These are phyloP conservation scores for Apotomis capreana DNA, from an alignment of 2,888 invertebrate species.

Conservation along the genomic window DNA sequence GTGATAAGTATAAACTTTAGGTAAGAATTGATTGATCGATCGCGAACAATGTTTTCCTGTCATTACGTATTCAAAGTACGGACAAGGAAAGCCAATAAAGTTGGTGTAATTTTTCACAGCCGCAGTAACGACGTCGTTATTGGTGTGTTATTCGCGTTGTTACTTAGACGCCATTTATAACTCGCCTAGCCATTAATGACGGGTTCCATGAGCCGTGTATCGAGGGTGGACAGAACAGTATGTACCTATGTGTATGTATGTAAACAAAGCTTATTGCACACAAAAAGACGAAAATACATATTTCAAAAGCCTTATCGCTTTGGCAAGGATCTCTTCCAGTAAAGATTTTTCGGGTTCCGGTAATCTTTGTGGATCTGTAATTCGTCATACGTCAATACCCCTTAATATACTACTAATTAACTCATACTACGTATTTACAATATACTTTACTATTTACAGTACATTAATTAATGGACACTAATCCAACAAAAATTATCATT, in stretches of 20 bases:
- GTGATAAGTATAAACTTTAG: conserved; percentile 41
- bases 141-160: conserved; percentile 44
- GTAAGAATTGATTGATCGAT: conserved; percentile 50
- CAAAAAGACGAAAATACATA: too few species aligned
- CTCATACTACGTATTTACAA: too few species aligned
- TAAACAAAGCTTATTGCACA: too few species aligned
- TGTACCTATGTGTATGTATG: too few species aligned
- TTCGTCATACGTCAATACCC: not conserved
- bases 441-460: too few species aligned
- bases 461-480: too few species aligned
- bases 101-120: conserved; percentile 56
- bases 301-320: too few species aligned
- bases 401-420: too few species aligned
- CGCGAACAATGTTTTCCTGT: conserved; percentile 46
- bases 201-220: conserved; percentile 34
- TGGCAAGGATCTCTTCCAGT: too few species aligned
- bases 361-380: conserved; percentile 7
- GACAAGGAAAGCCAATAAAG: conserved; percentile 52
- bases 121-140: conserved; percentile 52
- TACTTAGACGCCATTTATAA: conserved; percentile 48
- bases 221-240: conserved; percentile 14
- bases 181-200: conserved; percentile 46
- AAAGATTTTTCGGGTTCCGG: too few species aligned
- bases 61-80: conserved; percentile 56
- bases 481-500: too few species aligned